Percentiles rank a stretch among this genome's conserved stretches.
These are phyloP conservation scores for Pomatorhinus ruficollis DNA, from an alignment of 2,113 vertebrate species.

Conservation along the genomic window DNA sequence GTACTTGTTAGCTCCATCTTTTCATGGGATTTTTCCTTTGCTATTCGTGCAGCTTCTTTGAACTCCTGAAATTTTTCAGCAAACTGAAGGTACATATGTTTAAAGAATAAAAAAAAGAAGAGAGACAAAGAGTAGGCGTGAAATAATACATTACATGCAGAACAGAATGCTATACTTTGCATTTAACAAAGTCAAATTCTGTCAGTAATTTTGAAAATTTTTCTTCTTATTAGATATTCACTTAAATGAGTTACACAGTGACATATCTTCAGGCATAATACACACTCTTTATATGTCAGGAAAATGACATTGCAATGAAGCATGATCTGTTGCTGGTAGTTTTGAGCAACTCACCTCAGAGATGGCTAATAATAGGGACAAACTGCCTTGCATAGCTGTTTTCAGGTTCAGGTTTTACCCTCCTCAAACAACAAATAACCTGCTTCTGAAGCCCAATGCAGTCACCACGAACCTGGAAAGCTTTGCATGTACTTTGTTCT, in stretches of 20 bases:
- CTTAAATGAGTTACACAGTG: not conserved
- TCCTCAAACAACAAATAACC: not conserved
- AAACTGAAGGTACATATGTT: constrained; percentile 81
- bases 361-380: not conserved
- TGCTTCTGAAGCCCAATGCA: not conserved
- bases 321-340: not conserved
- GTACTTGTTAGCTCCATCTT: constrained; percentile 97
- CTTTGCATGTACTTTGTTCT: not conserved
- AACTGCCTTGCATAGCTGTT: not conserved
- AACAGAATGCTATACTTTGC: constrained; percentile 21
- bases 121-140: not conserved
- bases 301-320: not conserved
- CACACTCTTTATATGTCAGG: not conserved
- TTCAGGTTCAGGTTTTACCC: not conserved
- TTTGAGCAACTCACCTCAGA: not conserved
- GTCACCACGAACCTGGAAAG: not conserved
- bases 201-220: not conserved
- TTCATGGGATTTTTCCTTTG: constrained; percentile 97
- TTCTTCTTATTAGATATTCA: not conserved
- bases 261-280: not conserved
- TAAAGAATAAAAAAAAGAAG: not conserved
- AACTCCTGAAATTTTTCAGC: constrained; percentile 99
- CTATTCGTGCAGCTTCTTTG: constrained; percentile 95
- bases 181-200: not conserved
- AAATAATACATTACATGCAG: constrained; percentile 46